phyloP scores from a whole-genome alignment of 2,113 vertebrate genomes.

The Amia ocellicauda region DNA sequence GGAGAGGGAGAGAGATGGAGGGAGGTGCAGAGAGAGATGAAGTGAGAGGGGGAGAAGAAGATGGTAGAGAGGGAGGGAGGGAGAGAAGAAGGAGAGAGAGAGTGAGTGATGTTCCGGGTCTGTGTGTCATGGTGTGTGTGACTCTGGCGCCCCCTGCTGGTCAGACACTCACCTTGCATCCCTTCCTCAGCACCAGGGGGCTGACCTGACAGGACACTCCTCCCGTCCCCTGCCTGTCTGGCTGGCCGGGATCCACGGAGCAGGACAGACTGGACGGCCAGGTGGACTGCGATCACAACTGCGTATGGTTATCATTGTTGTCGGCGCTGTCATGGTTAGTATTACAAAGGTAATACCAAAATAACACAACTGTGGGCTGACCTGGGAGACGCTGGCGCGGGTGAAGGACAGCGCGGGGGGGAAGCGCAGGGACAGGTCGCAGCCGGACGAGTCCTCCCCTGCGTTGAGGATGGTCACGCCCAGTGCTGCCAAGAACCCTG shows the following conservation, averaged over 20 bases:
- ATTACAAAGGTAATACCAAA: too few relatives aligned
- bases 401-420: slow-evolving; percentile 30
- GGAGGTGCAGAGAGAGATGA: too few relatives aligned
- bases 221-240: background rate
- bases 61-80: too few relatives aligned
- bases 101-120: too few relatives aligned
- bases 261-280: background rate
- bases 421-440: slow-evolving; percentile 21
- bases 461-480: slow-evolving; percentile 28
- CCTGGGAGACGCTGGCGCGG: slow-evolving; percentile 15
- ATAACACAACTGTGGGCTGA: too few relatives aligned
- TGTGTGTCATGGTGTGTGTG: too few relatives aligned
- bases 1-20: too few relatives aligned
- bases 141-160: too few relatives aligned
- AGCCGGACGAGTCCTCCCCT: slow-evolving; percentile 35
- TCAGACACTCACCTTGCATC: background rate
- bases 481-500: slow-evolving; percentile 19
- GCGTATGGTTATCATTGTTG: too few relatives aligned
- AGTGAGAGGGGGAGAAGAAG: too few relatives aligned
- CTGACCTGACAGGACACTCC: background rate
- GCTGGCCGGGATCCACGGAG: background rate
- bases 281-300: background rate
- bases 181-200: background rate
- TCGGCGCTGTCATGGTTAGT: too few relatives aligned
- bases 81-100: too few relatives aligned